phyloP scores from a whole-genome alignment of 2,113 vertebrate species.

The Calypte anna region DNA sequence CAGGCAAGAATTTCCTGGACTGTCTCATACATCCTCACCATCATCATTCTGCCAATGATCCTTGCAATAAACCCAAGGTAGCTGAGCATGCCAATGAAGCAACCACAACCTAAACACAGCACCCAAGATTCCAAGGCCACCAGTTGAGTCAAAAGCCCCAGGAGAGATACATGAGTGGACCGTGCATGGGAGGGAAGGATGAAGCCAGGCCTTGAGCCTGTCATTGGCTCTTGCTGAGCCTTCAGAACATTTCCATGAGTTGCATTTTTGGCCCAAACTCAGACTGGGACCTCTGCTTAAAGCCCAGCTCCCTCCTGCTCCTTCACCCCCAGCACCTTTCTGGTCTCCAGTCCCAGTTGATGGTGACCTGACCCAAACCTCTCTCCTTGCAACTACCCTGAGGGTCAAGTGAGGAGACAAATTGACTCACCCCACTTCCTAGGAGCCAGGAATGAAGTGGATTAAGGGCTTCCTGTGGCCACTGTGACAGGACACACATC shows the following conservation, averaged over 20 bases:
- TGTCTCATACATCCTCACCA: neutral
- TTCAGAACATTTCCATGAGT: neutral
- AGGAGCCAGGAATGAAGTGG: neutral
- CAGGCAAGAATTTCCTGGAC: slow-evolving; percentile 1
- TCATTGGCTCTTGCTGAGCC: neutral
- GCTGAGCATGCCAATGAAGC: neutral
- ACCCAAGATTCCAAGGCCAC: neutral
- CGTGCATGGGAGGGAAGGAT: neutral
- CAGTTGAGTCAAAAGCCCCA: slow-evolving; percentile 6
- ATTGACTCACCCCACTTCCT: neutral
- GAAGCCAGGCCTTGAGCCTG: neutral
- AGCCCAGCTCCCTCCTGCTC: neutral
- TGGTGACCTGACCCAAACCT: neutral
- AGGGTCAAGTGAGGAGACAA: neutral
- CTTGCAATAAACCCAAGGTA: neutral
- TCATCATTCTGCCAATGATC: neutral
- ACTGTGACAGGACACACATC: neutral
- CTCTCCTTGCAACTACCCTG: neutral
- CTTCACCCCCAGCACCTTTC: neutral
- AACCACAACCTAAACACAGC: neutral
- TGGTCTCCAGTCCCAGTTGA: neutral
- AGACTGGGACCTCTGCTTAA: accelerated
- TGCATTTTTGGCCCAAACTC: neutral
- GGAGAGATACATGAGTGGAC: neutral
- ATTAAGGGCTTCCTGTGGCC: neutral